Base-by-base conservation (phyloP, 1,140 invertebrate species). In the Aphelinus certus region DNA sequence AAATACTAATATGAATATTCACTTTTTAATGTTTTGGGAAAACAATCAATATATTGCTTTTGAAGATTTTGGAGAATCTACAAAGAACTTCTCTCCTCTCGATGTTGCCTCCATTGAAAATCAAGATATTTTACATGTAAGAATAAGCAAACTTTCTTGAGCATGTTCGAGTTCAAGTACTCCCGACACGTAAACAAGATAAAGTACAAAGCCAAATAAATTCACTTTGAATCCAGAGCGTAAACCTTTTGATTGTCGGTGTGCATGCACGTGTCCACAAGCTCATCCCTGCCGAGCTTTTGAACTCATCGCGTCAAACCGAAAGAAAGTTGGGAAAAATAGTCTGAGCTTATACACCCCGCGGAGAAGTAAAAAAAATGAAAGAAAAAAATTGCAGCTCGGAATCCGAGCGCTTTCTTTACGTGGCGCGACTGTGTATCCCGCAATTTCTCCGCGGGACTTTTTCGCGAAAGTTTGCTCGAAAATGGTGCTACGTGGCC, bases 381-480 rank as follows among this genome's bases (percentile, higher is more conserved):
- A 9, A 65, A 65, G 10, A 49, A 65, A 43, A 43, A 46, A 45
- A 49, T 43, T 45, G 45, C 66, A 2, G 7, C 7, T 55, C 55
- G 43, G 45, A 9, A 66, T 56, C 51, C 45, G 2, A 48, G 42
- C 46, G 56, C 26, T 26, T 43, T 10, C 65, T 10, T 68, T 68
- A 61, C 68, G 68, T 70, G 68, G 68, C 6, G 7, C 47, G 68
- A 70, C 57, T 70, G 47, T 47, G 68, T 61, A 70, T 70, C 10
- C 47, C 26, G 2, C 68, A 57, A 61, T 51, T 69, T 26, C 48
- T 4, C 7, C 26, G 4, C 6, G 61, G 7, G 48, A 0, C 63
- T 65, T 65, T 65, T 51, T 65, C 49, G 65, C 55, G 45, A 68
- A 68, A 68, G 53, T 68, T 68, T 57, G 45, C 55, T 58, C 55